A percentile compares a stretch with the other conserved stretches of the same genome.
phyloP scores from a whole-genome alignment of 2,888 invertebrate genomes.

The Drosophila robusta region DNA sequence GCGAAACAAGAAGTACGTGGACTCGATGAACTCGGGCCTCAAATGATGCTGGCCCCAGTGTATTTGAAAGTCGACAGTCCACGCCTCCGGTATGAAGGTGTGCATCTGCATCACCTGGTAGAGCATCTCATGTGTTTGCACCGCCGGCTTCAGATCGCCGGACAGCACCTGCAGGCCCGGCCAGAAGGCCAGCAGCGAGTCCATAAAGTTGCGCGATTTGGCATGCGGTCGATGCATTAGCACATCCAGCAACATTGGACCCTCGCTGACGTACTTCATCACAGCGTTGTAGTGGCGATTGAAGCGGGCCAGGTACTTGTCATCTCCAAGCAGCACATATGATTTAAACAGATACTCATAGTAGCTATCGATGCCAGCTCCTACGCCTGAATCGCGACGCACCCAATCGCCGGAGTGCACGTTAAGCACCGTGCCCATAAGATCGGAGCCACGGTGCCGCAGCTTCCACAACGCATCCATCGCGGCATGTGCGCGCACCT shows the following conservation, averaged over 20 bases:
- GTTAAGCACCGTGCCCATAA: conserved; percentile 98
- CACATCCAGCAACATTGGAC: conserved; percentile 97
- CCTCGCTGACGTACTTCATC: conserved; percentile 97
- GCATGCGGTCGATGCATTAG: conserved; percentile 98
- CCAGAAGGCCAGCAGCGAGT: conserved; percentile 98
- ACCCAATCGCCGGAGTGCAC: conserved; percentile 99
- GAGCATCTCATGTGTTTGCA: conserved; percentile 99
- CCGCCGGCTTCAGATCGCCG: conserved; percentile 98
- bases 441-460: conserved; percentile 93
- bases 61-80: conserved; percentile 98
- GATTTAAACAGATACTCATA: conserved; percentile 99
- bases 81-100: conserved; percentile 99
- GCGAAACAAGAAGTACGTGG: conserved; percentile 97
- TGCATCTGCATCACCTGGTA: conserved; percentile 99
- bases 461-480: conserved; percentile 99
- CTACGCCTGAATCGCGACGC: conserved; percentile 97
- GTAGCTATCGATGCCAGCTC: conserved; percentile 99
- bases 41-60: conserved; percentile 99
- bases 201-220: conserved; percentile 98
- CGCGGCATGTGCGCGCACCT: conserved; percentile 96
- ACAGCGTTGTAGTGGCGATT: conserved; percentile 97
- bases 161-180: conserved; percentile 95
- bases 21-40: conserved; percentile 98
- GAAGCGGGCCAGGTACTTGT: conserved; percentile 96
- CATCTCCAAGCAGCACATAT: conserved; percentile 97